These are phyloP conservation scores for Lepas anatifera DNA, from an alignment of 2,888 invertebrate species.

Conservation along the genomic window DNA sequence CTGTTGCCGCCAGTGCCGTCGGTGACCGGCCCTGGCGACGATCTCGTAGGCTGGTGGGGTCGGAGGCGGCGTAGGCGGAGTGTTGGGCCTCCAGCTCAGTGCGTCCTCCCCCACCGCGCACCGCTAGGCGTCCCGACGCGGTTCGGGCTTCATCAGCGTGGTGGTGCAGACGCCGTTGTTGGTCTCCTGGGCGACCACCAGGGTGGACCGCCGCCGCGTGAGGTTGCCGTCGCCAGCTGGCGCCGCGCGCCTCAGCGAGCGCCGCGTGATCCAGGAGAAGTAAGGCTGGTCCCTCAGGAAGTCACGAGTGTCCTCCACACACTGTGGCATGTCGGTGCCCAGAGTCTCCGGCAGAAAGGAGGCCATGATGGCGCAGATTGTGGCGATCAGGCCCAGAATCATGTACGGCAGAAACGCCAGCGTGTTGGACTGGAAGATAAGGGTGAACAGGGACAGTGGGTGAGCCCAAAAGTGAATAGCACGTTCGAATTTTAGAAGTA, in stretches of 20 bases:
- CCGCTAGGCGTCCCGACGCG: not conserved
- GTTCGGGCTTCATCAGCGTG: not conserved
- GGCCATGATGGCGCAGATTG: conserved; percentile 24
- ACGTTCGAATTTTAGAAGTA: too few species aligned
- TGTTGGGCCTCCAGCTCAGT: too few species aligned
- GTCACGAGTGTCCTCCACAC: conserved; percentile 20
- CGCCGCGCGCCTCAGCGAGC: not conserved
- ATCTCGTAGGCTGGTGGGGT: not conserved
- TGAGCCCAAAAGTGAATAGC: too few species aligned
- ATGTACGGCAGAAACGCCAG: conserved; percentile 24
- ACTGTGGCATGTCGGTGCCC: conserved; percentile 26
- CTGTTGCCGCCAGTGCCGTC: too few species aligned
- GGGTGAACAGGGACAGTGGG: too few species aligned
- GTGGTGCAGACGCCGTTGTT: not conserved
- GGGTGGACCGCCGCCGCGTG: not conserved
- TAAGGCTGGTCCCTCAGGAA: conserved; percentile 21
- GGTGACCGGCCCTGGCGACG: too few species aligned
- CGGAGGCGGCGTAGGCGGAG: not conserved
- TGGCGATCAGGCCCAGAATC: conserved; percentile 25
- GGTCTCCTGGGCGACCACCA: not conserved
- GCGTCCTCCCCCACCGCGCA: not conserved
- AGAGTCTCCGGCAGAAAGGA: conserved; percentile 28
- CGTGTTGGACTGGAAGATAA: not conserved
- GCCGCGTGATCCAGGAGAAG: conserved; percentile 17
- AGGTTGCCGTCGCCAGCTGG: not conserved